Evolutionary conservation across 2,113 vertebrate genomes (phyloP).

Genomic region (Otis tarda): DNA sequence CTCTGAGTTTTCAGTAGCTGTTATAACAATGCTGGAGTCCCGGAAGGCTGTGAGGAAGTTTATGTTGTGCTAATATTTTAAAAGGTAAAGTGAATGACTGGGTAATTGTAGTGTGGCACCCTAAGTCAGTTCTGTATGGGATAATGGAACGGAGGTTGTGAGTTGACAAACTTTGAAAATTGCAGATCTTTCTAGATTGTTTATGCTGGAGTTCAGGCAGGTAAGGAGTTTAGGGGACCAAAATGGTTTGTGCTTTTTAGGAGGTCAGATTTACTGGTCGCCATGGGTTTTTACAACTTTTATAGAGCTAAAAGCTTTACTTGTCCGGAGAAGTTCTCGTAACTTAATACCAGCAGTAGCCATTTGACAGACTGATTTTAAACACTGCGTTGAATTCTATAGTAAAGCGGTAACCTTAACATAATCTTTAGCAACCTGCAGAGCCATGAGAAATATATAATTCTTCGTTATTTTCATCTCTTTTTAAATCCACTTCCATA

Average conservation of each 20-base stretch:
- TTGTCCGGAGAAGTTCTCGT: not conserved
- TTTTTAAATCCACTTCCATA: not conserved
- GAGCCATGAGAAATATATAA: accelerated
- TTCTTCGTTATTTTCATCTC: not conserved
- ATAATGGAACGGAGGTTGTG: not conserved
- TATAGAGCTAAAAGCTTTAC: not conserved
- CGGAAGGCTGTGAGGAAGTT: not conserved
- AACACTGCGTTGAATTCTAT: not conserved
- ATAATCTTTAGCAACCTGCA: not conserved
- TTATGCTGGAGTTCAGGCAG: not conserved
- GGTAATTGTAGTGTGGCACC: not conserved
- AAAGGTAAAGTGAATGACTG: not conserved
- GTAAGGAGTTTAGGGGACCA: not conserved
- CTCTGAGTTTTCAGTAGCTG: not conserved
- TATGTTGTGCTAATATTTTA: not conserved
- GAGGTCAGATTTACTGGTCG: not conserved
- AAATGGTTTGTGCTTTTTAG: not conserved
- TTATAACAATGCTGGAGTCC: not conserved
- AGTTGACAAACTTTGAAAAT: not conserved
- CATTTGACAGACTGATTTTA: not conserved
- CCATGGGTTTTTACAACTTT: not conserved
- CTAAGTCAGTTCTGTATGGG: not conserved
- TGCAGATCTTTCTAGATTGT: not conserved
- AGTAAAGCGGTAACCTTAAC: not conserved
- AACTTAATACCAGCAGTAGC: not conserved